phyloP scores from a whole-genome alignment of 2,888 invertebrate species.

The Nomada flava region DNA sequence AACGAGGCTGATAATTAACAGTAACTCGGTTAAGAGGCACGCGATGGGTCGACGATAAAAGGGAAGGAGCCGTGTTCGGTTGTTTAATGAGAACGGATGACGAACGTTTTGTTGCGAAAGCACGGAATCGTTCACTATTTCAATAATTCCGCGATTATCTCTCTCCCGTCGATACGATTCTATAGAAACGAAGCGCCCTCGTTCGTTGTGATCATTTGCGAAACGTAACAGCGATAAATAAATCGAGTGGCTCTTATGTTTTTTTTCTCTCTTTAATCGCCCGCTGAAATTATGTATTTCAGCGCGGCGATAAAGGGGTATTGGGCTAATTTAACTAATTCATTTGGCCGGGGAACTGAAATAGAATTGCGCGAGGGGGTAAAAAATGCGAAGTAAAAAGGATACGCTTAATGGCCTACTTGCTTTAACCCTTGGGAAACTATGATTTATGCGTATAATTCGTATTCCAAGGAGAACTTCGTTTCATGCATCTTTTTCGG shows the following conservation, averaged over 20 bases:
- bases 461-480: slow-evolving; percentile 20
- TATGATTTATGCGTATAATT: slow-evolving; percentile 17
- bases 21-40: slow-evolving; percentile 52
- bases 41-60: slow-evolving; percentile 30
- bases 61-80: slow-evolving; percentile 49
- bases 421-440: slow-evolving; percentile 19
- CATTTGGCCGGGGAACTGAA: slow-evolving; percentile 9
- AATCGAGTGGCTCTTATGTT: background rate
- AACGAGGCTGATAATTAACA: slow-evolving; percentile 58
- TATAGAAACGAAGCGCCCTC: background rate
- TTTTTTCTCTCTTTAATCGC: background rate
- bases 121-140: slow-evolving; percentile 14
- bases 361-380: background rate
- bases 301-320: slow-evolving; percentile 13
- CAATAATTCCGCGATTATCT: slow-evolving; percentile 16
- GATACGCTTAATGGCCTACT: slow-evolving; percentile 20
- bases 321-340: slow-evolving; percentile 20
- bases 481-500: slow-evolving; percentile 12
- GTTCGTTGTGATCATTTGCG: background rate
- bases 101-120: slow-evolving; percentile 6
- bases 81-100: slow-evolving; percentile 49
- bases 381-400: background rate
- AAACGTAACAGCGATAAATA: background rate
- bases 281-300: background rate
- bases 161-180: background rate